Conservation (phyloP, 2,888 invertebrate genomes). For the Onchidella celtica region DNA sequence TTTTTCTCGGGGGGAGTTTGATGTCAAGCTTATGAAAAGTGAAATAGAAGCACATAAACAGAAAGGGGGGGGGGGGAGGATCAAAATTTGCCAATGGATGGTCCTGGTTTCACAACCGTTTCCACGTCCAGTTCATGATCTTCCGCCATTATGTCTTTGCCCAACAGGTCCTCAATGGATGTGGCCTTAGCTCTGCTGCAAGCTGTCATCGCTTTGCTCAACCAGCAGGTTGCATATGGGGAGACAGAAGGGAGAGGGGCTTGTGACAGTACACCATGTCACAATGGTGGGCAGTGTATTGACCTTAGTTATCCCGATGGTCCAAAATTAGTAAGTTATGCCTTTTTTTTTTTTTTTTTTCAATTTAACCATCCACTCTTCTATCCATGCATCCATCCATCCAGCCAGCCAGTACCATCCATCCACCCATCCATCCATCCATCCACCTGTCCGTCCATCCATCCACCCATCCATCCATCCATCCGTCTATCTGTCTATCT, state of each 20-base stretch:
- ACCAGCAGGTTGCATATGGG: no score
- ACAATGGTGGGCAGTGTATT: constrained; percentile 40
- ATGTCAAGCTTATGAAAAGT: no score
- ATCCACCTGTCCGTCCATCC: constrained; percentile 41
- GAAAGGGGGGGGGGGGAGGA: not conserved
- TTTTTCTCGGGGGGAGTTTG: no score
- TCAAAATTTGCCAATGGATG: not conserved
- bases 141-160: not conserved
- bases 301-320: constrained; percentile 34
- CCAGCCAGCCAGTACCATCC: no score
- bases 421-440: no score
- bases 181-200: not conserved
- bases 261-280: constrained; percentile 34
- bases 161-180: not conserved
- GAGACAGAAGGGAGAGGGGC: constrained; percentile 12
- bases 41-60: no score
- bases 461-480: not conserved
- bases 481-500: constrained; percentile 43
- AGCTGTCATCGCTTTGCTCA: no score
- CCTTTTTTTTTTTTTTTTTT: not conserved
- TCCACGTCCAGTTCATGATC: not conserved
- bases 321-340: constrained; percentile 5
- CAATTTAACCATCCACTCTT: no score
- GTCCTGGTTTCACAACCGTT: not conserved
- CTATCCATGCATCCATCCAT: not conserved